Percentiles rank a stretch among this genome's conserved stretches.
Conservation (phyloP, 2,113 vertebrate species). For the Dasyprocta punctata region DNA sequence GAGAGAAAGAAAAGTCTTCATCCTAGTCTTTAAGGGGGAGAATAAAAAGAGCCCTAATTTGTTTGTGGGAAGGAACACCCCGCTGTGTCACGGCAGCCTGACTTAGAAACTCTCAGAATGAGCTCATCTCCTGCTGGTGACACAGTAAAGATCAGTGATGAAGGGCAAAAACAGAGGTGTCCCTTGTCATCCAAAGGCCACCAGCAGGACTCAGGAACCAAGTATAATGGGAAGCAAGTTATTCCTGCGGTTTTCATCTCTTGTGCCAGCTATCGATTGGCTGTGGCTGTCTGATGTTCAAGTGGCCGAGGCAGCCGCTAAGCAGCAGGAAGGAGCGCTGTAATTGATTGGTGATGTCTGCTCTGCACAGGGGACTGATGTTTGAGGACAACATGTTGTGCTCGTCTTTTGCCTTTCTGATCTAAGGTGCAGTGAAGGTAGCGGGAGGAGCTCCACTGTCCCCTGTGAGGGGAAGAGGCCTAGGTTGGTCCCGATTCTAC, state of each 20-base stretch:
- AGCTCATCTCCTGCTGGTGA: not conserved
- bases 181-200: not conserved
- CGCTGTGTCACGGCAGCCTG: not conserved
- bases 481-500: not conserved
- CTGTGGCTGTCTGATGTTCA: not conserved
- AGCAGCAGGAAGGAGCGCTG: not conserved
- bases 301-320: not conserved
- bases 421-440: not conserved
- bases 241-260: not conserved
- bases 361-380: not conserved
- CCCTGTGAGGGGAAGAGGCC: not conserved
- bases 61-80: not conserved
- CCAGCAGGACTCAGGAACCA: not conserved
- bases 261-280: not conserved
- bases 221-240: not conserved
- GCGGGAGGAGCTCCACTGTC: not conserved
- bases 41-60: not conserved
- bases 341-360: not conserved
- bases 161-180: not conserved
- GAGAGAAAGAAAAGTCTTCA: not conserved
- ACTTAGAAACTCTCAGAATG: not conserved
- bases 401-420: not conserved
- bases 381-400: not conserved
- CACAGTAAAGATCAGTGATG: not conserved
- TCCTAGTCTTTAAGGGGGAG: not conserved